Evolutionary conservation across 2,888 invertebrate genomes (phyloP), one percentile per base, ranked within the genome.

Genomic region (Corythucha ciliata): DNA sequence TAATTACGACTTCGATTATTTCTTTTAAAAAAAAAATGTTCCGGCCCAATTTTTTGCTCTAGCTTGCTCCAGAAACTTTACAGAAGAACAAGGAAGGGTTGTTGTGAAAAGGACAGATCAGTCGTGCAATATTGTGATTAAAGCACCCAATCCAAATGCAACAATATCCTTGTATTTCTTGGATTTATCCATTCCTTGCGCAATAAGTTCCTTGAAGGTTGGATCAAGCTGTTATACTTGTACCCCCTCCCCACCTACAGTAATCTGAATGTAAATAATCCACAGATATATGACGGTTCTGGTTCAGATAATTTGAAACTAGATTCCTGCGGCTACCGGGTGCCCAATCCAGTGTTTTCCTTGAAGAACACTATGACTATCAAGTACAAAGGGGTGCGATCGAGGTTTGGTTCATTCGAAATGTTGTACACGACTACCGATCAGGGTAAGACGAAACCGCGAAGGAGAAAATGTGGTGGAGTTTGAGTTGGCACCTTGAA

Each of bases 361-460:
- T n/a, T n/a, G n/a, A n/a, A n/a, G n/a, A n/a, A n/a, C n/a, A n/a
- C n/a, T n/a, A n/a, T n/a, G n/a, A n/a, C n/a, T n/a, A n/a, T n/a
- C n/a, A n/a, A n/a, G n/a, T n/a, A n/a, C n/a, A n/a, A n/a, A n/a
- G n/a, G n/a, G n/a, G n/a, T n/a, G n/a, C n/a, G n/a, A n/a, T n/a
- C n/a, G n/a, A n/a, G n/a, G n/a, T 62, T 46, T 45, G 63, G 62
- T 29, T 61, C 58, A 45, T 72, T 73, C 58, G 79, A 81, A 60
- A 65, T 82, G 2, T 74, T 75, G 0, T 85, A 76, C 62, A 72
- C 79, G 10, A 74, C 79, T 5, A 76, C 78, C 1, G 66, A 71
- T 50, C 61, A 70, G 61, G 79, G 80, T 65, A 67, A 58, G 24
- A n/a, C n/a, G n/a, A n/a, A n/a, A n/a, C n/a, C n/a, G n/a, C n/a